Evolutionary conservation across 2,888 invertebrate species (phyloP).

Genomic region (Notodonta dromedarius): DNA sequence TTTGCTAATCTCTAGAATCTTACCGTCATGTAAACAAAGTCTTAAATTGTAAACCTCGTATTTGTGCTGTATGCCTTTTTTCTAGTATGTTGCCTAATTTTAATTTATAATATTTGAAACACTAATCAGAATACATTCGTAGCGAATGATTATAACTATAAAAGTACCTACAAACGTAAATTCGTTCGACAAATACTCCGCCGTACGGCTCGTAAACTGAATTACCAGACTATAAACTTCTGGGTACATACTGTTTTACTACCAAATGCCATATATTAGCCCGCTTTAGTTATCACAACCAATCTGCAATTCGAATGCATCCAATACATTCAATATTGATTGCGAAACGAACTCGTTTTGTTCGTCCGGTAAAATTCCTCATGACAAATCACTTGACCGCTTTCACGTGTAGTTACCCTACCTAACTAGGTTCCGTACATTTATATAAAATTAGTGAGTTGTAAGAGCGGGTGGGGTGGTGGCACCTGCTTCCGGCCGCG

Average conservation of each 20-base stretch:
- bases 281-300: slow-evolving; percentile 3
- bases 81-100: no score
- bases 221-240: slow-evolving; percentile 2
- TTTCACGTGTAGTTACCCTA: slow-evolving; percentile 27
- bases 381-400: slow-evolving; percentile 40
- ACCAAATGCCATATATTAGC: neutral
- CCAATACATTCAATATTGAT: slow-evolving; percentile 15
- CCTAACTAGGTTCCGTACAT: slow-evolving; percentile 32
- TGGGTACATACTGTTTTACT: neutral
- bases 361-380: slow-evolving; percentile 28
- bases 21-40: no score
- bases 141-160: neutral
- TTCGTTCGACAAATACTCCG: neutral
- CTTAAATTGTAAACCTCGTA: no score
- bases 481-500: slow-evolving; percentile 73
- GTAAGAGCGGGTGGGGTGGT: slow-evolving; percentile 58
- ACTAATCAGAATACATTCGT: no score
- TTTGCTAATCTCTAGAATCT: neutral
- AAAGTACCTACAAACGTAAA: neutral
- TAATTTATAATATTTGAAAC: no score
- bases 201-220: neutral
- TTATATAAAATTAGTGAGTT: slow-evolving; percentile 72
- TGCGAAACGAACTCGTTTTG: slow-evolving; percentile 23
- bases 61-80: no score
- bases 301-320: slow-evolving; percentile 14